A percentile compares a stretch with the other conserved stretches of the same genome.
Conservation (phyloP, 2,797 vertebrate genomes). For the Pantherophis vulpinus region DNA sequence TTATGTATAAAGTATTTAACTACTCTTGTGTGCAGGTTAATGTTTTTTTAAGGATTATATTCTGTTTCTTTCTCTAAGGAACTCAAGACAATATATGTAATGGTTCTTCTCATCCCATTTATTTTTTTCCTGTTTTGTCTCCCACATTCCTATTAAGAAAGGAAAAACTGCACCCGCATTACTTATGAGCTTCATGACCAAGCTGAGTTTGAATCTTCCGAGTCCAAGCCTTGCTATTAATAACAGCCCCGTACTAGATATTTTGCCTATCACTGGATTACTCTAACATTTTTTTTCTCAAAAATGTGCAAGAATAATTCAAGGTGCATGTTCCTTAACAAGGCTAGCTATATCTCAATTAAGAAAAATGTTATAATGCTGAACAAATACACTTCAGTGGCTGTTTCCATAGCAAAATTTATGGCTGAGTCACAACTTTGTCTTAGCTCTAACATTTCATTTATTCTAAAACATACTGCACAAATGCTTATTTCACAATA, state of each 20-base stretch:
- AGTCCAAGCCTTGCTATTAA: background rate
- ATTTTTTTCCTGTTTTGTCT: background rate
- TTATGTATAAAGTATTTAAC: background rate
- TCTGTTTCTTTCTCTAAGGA: background rate
- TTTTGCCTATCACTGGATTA: background rate
- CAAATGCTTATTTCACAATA: background rate
- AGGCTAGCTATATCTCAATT: slow-evolving; percentile 19
- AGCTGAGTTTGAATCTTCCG: background rate
- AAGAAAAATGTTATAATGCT: slow-evolving; percentile 1
- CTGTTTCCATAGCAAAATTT: slow-evolving; percentile 29
- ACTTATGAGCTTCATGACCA: background rate
- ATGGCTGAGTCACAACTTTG: slow-evolving; percentile 7
- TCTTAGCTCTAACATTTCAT: background rate
- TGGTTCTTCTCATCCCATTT: background rate
- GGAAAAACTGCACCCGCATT: background rate
- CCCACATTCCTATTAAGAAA: background rate
- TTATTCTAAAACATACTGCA: background rate
- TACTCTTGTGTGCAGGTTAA: background rate
- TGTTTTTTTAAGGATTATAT: background rate
- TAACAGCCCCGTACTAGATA: background rate
- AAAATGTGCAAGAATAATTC: slow-evolving; percentile 2
- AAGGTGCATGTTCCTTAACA: slow-evolving; percentile 17
- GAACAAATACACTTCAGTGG: slow-evolving; percentile 10
- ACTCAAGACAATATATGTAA: background rate
- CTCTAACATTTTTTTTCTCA: background rate